A percentile compares a stretch with the other conserved stretches of the same genome.
These are phyloP conservation scores for Echinops telfairi DNA, from an alignment of 2,113 vertebrate genomes.

Conservation along the genomic window DNA sequence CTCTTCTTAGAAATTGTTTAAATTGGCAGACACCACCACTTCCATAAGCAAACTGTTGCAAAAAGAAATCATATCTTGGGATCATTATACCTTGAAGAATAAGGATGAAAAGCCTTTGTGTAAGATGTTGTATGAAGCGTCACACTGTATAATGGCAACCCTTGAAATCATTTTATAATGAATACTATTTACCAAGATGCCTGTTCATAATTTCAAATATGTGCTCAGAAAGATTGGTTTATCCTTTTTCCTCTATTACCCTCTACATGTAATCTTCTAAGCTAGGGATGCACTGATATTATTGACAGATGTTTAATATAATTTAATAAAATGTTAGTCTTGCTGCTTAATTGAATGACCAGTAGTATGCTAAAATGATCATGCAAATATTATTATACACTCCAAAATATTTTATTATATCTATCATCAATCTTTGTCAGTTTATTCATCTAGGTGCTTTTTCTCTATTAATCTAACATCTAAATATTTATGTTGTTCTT, in stretches of 20 bases:
- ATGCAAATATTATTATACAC: not conserved
- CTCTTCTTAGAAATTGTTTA: slow-evolving; percentile 69
- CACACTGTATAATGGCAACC: not conserved
- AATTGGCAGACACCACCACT: slow-evolving; percentile 68
- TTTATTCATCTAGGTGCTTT: not conserved
- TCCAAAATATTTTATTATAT: not conserved
- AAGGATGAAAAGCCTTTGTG: slow-evolving; percentile 59
- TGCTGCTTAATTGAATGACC: too few species aligned
- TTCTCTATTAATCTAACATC: not conserved
- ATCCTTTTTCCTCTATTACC: not conserved
- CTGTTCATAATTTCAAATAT: slow-evolving; percentile 6
- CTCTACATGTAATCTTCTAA: not conserved
- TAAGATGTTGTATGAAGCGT: slow-evolving; percentile 7
- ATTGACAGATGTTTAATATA: not conserved
- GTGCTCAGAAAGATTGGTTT: not conserved
- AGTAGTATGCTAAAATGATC: not conserved
- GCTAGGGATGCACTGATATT: not conserved
- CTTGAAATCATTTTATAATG: slow-evolving; percentile 47
- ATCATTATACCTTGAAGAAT: slow-evolving; percentile 64
- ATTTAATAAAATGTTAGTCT: not conserved
- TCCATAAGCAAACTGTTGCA: slow-evolving; percentile 63
- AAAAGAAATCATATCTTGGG: slow-evolving; percentile 50
- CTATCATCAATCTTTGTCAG: not conserved
- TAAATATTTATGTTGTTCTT: too few species aligned
- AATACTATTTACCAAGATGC: slow-evolving; percentile 28